Conservation (phyloP, 2,797 vertebrate species). For the Hippocampus kuda region DNA sequence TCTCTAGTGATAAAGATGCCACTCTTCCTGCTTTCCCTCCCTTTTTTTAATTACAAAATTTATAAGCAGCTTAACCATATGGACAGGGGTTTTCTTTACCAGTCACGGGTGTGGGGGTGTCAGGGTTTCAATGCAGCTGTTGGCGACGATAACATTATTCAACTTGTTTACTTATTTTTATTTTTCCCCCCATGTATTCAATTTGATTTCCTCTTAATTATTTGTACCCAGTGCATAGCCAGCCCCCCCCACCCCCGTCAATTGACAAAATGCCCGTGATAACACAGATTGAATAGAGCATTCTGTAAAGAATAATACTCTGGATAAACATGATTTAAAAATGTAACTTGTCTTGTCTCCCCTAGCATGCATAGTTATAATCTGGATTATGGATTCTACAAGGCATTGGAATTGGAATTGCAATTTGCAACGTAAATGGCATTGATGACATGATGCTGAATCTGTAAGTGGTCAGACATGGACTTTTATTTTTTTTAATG, state of each 20-base stretch:
- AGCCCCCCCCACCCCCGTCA: slow-evolving; percentile 27
- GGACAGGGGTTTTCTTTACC: slow-evolving; percentile 56
- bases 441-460: too few relatives aligned
- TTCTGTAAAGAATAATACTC: slow-evolving; percentile 29
- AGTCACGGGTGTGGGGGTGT: slow-evolving; percentile 46
- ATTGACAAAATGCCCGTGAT: slow-evolving; percentile 38
- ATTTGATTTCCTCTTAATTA: slow-evolving; percentile 55
- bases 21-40: slow-evolving; percentile 44
- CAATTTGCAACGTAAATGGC: too few relatives aligned
- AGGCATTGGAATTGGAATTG: too few relatives aligned
- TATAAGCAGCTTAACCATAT: slow-evolving; percentile 67
- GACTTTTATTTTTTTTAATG: too few relatives aligned
- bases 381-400: neutral
- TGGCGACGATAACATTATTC: slow-evolving; percentile 63
- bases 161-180: slow-evolving; percentile 37
- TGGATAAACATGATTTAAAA: slow-evolving; percentile 23
- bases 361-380: neutral
- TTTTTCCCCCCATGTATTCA: slow-evolving; percentile 18
- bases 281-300: slow-evolving; percentile 28
- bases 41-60: slow-evolving; percentile 65
- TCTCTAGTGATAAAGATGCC: slow-evolving; percentile 55
- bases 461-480: too few relatives aligned
- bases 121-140: slow-evolving; percentile 50
- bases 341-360: neutral
- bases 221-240: slow-evolving; percentile 46